Base-by-base conservation (phyloP, 2,888 invertebrate species). In the Agriopis aurantiaria region DNA sequence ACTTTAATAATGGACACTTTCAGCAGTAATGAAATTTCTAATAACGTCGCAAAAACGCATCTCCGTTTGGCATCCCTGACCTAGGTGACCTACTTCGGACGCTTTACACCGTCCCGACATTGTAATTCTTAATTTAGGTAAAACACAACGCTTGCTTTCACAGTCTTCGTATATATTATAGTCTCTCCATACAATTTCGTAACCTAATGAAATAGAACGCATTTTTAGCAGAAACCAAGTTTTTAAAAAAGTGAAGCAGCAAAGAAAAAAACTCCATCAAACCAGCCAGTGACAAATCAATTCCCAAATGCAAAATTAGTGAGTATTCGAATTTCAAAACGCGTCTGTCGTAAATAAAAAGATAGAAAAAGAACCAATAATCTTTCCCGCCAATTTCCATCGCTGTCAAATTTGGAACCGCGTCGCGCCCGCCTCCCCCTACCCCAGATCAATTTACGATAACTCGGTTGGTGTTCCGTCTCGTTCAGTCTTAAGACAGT, bases 331-430 rank as follows among this genome's bases (percentile, higher is more conserved):
- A 69, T 73, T 75, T 74, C 52, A 46, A 71, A 73, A 63, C 45
- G 52, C 33, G 55, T 58, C 64, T 69, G 60, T 57, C 56, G 45
- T 59, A 59, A 68, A 69, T 68, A 68, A 74, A 75, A 82, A 81
- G 76, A 61, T 75, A 79, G 78, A 76, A 81, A 75, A 69, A 70
- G 87, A 84, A 89, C 90, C 90, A 90, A 91, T 91, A 93, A 93
- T 92, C 88, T 92, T 92, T 92, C 91, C 90, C 93, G 93, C 92
- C 94, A 93, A 94, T 93, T 93, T 92, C 91, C 92, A 92, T 94
- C 88, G 92, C 92, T 93, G 94, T 94, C 94, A 93, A 94, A 93
- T 93, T 93, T 91, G 91, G 92, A 85, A 88, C 85, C 88, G 86
- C 89, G 87, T 82, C 85, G 82, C 79, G 79, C 80, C 82, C 82